Percentiles rank a stretch among this genome's conserved stretches.
Conservation (phyloP, 2,797 vertebrate genomes). For the Scyliorhinus canicula region DNA sequence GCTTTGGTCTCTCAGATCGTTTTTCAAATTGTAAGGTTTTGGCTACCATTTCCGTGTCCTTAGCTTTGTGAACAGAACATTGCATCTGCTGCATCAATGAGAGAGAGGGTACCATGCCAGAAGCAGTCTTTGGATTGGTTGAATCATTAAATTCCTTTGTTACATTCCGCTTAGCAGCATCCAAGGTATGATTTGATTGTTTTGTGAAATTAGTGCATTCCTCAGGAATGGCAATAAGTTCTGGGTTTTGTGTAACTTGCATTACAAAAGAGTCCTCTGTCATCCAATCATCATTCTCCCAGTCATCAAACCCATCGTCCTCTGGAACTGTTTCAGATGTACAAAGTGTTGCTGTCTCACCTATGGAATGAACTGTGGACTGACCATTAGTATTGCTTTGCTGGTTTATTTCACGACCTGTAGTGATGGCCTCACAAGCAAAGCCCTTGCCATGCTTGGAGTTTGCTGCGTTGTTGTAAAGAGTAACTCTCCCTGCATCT, state of each 20-base stretch:
- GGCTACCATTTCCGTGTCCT: slow-evolving; percentile 37
- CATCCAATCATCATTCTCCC: slow-evolving; percentile 68
- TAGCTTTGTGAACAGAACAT: slow-evolving; percentile 44
- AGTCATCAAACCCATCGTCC: slow-evolving; percentile 65
- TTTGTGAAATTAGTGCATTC: slow-evolving; percentile 40
- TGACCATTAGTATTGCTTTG: not conserved
- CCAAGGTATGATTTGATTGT: not conserved
- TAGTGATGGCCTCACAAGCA: not conserved
- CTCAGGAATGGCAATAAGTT: slow-evolving; percentile 48
- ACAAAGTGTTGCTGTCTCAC: slow-evolving; percentile 32
- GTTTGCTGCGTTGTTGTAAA: accelerated
- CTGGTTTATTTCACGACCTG: not conserved
- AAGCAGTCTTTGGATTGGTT: not conserved
- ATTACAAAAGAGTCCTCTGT: slow-evolving; percentile 67
- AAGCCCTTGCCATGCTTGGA: not conserved
- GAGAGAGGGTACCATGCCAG: not conserved
- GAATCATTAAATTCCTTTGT: not conserved
- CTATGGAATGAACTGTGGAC: slow-evolving; percentile 37
- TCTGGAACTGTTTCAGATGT: slow-evolving; percentile 42
- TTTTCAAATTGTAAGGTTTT: slow-evolving; percentile 42
- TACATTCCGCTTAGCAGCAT: slow-evolving; percentile 48
- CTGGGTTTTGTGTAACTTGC: slow-evolving; percentile 70
- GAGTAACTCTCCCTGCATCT: not conserved
- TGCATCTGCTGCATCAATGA: slow-evolving; percentile 42
- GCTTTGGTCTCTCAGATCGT: slow-evolving; percentile 46